Base-by-base conservation (phyloP, 2,797 vertebrate genomes). In the Borostomias antarcticus region DNA sequence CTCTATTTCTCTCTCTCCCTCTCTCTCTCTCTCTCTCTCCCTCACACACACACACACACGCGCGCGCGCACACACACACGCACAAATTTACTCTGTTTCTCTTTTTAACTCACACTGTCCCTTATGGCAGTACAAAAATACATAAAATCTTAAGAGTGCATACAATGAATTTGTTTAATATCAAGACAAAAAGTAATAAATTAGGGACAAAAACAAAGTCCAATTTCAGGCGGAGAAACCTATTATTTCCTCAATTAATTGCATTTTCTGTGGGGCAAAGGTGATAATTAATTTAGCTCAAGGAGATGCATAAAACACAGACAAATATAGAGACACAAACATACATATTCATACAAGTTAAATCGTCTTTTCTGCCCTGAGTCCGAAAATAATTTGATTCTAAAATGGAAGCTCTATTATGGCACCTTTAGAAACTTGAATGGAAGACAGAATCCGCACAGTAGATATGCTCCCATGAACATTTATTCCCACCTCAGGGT, bases 221-320 rank as follows among this genome's bases (percentile, higher is more conserved):
- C 81, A 64, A 68, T 86, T 88, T 84, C 82, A 82, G 77, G 83
- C 83, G 79, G 72, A 77, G 66, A 81, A 83, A 82, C 81, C 68
- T 82, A 87, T 90, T 89, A 90, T 73, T 77, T 77, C 74, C 68
- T 73, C 83, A 79, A 68, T 90, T 90, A 90, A 91, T 88, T 88
- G 88, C 79, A 77, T 89, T 91, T 88, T 88, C 83, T 90, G 86
- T 83, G 84, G 86, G 86, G 86, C 80, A 89, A 88, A 84, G 81
- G 84, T 90, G 84, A 87, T 91, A 89, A 90, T 91, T 90, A 86
- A 90, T 89, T 89, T 90, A 77, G 87, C 88, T 89, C 80, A 79
- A 72, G 88, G 89, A 88, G 64, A 73, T 50, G 48, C 21, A 53
- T 51, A 78, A n/a, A 30, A 76, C 65, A 66, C 75, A 74, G 68